Base-by-base conservation (phyloP, 2,888 invertebrate genomes). In the Papilio protenor region DNA sequence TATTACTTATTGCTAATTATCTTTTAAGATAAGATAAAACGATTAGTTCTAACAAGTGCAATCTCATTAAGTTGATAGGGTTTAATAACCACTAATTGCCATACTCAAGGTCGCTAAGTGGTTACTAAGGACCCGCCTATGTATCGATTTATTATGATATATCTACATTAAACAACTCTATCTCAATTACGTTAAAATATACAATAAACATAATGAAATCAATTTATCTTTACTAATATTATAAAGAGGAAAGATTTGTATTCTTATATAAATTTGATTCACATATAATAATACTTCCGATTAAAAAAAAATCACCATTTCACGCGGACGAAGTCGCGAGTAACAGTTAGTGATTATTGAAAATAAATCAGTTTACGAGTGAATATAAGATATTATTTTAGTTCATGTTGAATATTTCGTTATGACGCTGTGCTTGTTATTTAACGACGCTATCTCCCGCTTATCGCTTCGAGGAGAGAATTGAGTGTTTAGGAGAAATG, bases 361-460 rank as follows among this genome's bases (percentile, higher is more conserved):
- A 64, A 64, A 16, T 1, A 8, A 27, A 61, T 61, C 27, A 64
- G 64, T 64, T 64, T 23, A 27, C 4, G 14, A 59, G 59, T 14
- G 1, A 27, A 61, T 23, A 61, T 23, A 1, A 12, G 14, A 5
- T 61, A 61, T 23, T 16, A n/a, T n/a, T 73, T 73, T 64, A 8
- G 52, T 27, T 33, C 69, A 79, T 73, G 76, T 64, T 52, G 73
- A 47, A 40, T 33, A 52, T 70, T 61, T 33, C 40, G 73, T 71
- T 76, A 76, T 76, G 77, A 57, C 66, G 77, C 49, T 12, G 72
- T 77, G 71, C 52, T 52, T 6, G 74, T 72, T 75, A 75, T 80
- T 81, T 72, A 76, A 73, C 59, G 72, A 77, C 73, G 70, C 70
- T 77, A 74, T 79, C 77, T 76, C 75, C 75, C 75, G 64, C 78